These are phyloP conservation scores for Toxonevra muliebris DNA, from an alignment of 2,888 invertebrate genomes.

Conservation along the genomic window DNA sequence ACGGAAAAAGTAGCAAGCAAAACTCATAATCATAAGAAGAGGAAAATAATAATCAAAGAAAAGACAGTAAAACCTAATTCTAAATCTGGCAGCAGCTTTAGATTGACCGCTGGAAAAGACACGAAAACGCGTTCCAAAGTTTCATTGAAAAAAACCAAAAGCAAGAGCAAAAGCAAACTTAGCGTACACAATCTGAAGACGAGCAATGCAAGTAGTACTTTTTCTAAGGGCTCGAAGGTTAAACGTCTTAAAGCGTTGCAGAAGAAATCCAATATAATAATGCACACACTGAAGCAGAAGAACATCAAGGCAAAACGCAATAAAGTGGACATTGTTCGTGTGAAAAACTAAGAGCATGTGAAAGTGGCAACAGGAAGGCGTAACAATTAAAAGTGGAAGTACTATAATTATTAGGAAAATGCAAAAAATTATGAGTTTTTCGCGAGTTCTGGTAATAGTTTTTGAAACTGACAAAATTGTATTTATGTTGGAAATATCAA, in stretches of 20 bases:
- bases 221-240: background rate
- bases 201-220: too few species aligned
- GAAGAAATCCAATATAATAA: background rate
- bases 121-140: background rate
- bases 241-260: background rate
- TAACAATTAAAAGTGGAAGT: too few species aligned
- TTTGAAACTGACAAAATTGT: too few species aligned
- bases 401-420: too few species aligned
- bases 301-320: slow-evolving; percentile 22
- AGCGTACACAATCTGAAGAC: too few species aligned
- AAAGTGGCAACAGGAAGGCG: background rate
- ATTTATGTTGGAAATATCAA: too few species aligned
- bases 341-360: background rate
- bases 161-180: background rate
- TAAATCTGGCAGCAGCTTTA: background rate
- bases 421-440: too few species aligned
- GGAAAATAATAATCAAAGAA: background rate
- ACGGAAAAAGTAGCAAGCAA: too few species aligned
- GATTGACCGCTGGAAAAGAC: background rate
- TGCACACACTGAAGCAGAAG: slow-evolving; percentile 17
- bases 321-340: background rate
- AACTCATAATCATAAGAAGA: too few species aligned
- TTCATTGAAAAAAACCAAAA: background rate
- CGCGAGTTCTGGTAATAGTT: too few species aligned
- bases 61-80: background rate